Conservation (phyloP, 2,888 invertebrate species). For the Tachystola acroxantha region DNA sequence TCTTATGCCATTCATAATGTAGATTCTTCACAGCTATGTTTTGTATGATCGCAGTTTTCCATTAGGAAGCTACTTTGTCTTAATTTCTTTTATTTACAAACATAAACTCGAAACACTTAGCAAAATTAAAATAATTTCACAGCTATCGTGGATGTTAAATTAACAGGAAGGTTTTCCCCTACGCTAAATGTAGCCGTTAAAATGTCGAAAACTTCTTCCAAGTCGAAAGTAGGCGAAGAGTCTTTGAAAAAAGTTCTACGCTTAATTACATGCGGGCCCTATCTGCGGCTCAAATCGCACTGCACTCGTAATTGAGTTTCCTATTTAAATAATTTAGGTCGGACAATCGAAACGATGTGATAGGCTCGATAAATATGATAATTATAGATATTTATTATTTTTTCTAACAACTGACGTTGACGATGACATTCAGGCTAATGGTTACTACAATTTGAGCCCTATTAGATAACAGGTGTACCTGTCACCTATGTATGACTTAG, state of each 20-base stretch:
- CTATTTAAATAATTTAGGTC: conserved; percentile 56
- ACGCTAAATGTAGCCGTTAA: conserved; percentile 44
- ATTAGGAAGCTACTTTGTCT: no score
- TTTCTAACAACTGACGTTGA: neutral
- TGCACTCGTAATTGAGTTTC: conserved; percentile 51
- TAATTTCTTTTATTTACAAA: no score
- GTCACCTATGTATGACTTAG: conserved; percentile 10
- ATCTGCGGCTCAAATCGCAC: conserved; percentile 49
- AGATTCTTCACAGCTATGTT: no score
- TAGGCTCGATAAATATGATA: conserved; percentile 19
- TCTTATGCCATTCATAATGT: no score
- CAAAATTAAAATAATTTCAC: conserved; percentile 23
- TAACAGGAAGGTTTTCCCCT: conserved; percentile 30
- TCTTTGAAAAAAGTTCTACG: conserved; percentile 32
- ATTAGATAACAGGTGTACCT: conserved; percentile 19
- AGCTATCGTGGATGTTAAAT: conserved; percentile 23
- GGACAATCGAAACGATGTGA: conserved; percentile 22
- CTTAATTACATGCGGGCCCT: conserved; percentile 58
- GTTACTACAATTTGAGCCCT: conserved; percentile 2
- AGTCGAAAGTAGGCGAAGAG: conserved; percentile 23
- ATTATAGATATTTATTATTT: conserved; percentile 18
- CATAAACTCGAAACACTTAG: no score
- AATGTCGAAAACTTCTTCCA: conserved; percentile 39
- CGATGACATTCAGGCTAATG: conserved; percentile 1
- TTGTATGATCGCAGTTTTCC: no score